A percentile compares a stretch with the other conserved stretches of the same genome.
phyloP scores from a whole-genome alignment of 2,888 invertebrate genomes.

The Eristalinus aeneus region DNA sequence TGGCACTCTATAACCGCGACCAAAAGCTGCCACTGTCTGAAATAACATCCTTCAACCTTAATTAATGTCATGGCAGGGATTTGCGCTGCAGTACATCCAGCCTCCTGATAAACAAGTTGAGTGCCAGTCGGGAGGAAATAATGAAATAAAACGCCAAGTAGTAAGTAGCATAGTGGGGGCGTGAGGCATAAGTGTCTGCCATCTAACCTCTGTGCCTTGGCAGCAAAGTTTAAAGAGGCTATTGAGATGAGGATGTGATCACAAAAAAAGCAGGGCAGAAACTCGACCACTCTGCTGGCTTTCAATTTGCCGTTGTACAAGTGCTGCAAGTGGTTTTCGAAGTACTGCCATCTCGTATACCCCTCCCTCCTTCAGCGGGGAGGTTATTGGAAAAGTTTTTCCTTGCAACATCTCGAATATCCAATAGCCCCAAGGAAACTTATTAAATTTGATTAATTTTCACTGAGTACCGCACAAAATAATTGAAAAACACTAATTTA shows the following conservation, averaged over 20 bases:
- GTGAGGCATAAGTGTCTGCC: slow-evolving; percentile 22
- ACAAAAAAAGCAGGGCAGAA: slow-evolving; percentile 1
- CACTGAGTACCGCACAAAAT: slow-evolving; percentile 7
- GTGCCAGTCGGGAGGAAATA: slow-evolving; percentile 10
- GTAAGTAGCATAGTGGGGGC: slow-evolving; percentile 10
- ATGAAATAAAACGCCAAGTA: slow-evolving; percentile 33
- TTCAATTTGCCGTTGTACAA: slow-evolving; percentile 56
- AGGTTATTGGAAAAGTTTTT: slow-evolving; percentile 38
- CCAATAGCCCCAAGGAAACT: not conserved
- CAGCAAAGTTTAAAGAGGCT: slow-evolving; percentile 61
- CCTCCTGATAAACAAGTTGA: slow-evolving; percentile 22
- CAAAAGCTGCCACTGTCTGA: slow-evolving; percentile 25
- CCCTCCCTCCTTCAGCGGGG: not conserved
- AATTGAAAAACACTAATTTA: slow-evolving; percentile 5
- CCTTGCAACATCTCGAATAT: not conserved
- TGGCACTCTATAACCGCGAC: slow-evolving; percentile 33
- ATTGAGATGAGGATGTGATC: slow-evolving; percentile 66
- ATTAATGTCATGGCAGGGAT: slow-evolving; percentile 65
- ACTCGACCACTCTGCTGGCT: slow-evolving; percentile 24
- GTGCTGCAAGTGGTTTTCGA: slow-evolving; percentile 25
- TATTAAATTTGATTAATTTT: slow-evolving; percentile 50
- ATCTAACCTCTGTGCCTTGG: slow-evolving; percentile 43
- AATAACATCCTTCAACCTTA: slow-evolving; percentile 52
- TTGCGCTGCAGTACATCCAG: slow-evolving; percentile 31
- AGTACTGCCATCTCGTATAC: slow-evolving; percentile 27